Evolutionary conservation across 2,888 invertebrate genomes (phyloP).

Genomic region (Lycocerus yunnanus): DNA sequence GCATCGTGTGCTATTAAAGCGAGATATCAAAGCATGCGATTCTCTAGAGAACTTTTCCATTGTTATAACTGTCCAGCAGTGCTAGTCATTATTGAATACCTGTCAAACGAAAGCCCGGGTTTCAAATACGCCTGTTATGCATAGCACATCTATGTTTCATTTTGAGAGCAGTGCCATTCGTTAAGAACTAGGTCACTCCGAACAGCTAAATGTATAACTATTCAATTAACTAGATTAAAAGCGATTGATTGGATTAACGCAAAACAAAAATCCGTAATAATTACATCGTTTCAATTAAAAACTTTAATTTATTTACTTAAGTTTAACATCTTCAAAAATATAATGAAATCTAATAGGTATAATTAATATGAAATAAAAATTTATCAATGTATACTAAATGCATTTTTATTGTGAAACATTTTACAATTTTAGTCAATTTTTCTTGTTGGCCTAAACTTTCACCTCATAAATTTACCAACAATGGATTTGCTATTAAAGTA

Average conservation of each 20-base stretch:
- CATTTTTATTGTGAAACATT: no score
- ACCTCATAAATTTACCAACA: not conserved
- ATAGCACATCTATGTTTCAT: constrained; percentile 39
- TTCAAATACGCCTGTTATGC: constrained; percentile 51
- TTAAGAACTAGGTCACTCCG: constrained; percentile 3
- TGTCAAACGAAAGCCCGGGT: constrained; percentile 49
- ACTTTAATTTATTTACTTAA: no score
- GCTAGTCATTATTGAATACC: constrained; percentile 46
- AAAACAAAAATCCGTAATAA: not conserved
- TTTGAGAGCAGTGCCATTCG: constrained; percentile 4
- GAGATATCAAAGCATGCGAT: constrained; percentile 13
- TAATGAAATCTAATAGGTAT: no score
- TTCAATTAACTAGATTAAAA: constrained; percentile 11
- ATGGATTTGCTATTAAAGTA: not conserved
- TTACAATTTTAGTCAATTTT: not conserved
- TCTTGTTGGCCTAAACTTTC: not conserved
- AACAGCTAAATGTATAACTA: constrained; percentile 3
- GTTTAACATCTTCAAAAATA: no score
- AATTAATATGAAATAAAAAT: no score
- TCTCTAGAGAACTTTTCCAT: constrained; percentile 19
- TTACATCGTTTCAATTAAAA: not conserved
- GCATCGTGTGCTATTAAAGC: constrained; percentile 9
- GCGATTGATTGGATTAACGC: constrained; percentile 6
- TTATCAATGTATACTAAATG: no score
- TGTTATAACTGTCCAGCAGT: constrained; percentile 39